Evolutionary conservation across 2,888 invertebrate genomes (phyloP).

Genomic region (Nemotelus nigrinus): DNA sequence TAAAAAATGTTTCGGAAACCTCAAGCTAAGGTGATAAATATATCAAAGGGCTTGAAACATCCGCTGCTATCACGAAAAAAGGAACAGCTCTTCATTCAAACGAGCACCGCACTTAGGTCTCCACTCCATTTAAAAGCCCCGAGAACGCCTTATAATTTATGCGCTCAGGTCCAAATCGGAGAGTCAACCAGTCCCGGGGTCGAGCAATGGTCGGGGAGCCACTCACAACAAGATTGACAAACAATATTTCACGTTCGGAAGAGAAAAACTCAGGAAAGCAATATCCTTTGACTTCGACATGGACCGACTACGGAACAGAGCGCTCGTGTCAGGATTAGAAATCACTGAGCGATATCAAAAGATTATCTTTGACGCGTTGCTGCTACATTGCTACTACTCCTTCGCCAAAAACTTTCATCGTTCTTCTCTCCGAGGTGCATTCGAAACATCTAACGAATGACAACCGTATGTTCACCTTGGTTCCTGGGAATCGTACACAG

Average conservation of each 20-base stretch:
- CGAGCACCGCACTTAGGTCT: too few relatives aligned
- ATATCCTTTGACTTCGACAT: not conserved
- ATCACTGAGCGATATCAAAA: constrained; percentile 21
- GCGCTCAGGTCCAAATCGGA: constrained; percentile 7
- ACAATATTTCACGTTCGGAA: not conserved
- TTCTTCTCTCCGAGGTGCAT: not conserved
- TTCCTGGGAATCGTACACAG: not conserved
- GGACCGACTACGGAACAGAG: not conserved
- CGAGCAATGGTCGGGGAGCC: not conserved
- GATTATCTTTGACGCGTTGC: constrained; percentile 12
- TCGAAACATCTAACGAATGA: constrained; percentile 11
- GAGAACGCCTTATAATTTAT: constrained; percentile 36
- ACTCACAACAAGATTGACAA: constrained; percentile 33
- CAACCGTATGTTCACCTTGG: not conserved
- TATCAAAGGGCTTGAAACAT: constrained; percentile 45
- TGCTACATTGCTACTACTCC: not conserved
- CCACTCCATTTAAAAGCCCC: not conserved
- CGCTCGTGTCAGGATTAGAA: not conserved
- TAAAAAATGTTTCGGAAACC: constrained; percentile 49
- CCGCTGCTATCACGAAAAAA: not conserved
- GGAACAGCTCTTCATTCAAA: not conserved
- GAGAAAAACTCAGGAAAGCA: not conserved
- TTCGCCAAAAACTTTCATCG: not conserved
- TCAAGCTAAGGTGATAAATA: constrained; percentile 51
- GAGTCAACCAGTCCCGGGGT: not conserved